These are phyloP conservation scores for Cremastinae sp. DNA, from an alignment of 2,888 invertebrate species.

Conservation along the genomic window DNA sequence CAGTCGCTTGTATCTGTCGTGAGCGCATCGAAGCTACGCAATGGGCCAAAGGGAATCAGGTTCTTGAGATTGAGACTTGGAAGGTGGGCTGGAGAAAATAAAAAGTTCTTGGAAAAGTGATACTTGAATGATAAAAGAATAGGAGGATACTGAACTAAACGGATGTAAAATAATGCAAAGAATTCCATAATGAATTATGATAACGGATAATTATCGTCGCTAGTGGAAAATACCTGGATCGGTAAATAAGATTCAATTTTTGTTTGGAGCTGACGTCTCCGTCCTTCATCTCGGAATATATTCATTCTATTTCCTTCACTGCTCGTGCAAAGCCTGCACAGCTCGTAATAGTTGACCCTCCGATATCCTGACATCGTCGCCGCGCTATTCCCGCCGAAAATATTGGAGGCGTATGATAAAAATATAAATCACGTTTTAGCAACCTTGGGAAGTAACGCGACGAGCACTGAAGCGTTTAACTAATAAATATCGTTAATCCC, in stretches of 20 bases:
- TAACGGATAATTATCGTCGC: conserved; percentile 23
- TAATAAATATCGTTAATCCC: conserved; percentile 27
- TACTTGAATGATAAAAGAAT: no score
- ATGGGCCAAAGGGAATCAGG: no score
- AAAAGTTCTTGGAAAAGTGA: no score
- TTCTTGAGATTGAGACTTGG: no score
- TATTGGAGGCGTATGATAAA: conserved; percentile 34
- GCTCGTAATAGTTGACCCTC: conserved; percentile 86
- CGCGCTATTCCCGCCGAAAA: conserved; percentile 68
- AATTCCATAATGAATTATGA: not conserved
- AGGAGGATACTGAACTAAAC: no score
- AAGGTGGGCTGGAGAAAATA: no score
- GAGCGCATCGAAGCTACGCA: no score
- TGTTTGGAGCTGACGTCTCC: conserved; percentile 83
- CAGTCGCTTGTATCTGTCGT: no score
- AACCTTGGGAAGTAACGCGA: conserved; percentile 22
- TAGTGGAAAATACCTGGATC: conserved; percentile 81
- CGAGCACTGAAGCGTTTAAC: conserved; percentile 21
- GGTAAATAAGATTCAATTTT: conserved; percentile 86
- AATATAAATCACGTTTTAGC: conserved; percentile 5
- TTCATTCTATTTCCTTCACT: conserved; percentile 85
- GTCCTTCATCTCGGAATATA: conserved; percentile 86
- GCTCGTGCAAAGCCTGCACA: conserved; percentile 86
- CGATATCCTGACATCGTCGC: conserved; percentile 84
- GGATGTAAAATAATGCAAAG: not conserved